A percentile compares a stretch with the other conserved stretches of the same genome.
These are phyloP conservation scores for Chrysochloris asiatica DNA, from an alignment of 2,113 vertebrate species.

Conservation along the genomic window DNA sequence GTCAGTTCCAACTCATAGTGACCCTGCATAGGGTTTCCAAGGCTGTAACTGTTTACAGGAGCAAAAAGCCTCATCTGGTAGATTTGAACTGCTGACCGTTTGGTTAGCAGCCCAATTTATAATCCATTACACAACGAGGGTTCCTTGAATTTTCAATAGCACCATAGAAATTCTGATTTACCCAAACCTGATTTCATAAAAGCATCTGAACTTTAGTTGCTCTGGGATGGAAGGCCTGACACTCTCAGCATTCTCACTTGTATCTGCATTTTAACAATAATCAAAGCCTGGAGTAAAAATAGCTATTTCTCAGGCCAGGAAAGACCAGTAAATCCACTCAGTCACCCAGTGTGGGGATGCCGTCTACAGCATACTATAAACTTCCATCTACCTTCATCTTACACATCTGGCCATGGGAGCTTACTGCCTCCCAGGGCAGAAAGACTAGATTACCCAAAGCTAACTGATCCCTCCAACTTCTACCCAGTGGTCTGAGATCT, in stretches of 20 bases:
- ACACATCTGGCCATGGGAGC: background rate
- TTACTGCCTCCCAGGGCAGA: background rate
- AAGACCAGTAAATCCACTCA: background rate
- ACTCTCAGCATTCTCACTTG: background rate
- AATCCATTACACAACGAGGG: no score
- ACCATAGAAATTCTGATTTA: background rate
- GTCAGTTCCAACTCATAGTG: no score
- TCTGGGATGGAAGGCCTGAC: background rate
- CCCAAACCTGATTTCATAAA: background rate
- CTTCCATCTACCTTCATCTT: background rate
- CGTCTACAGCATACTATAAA: fast-evolving
- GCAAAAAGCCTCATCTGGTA: no score
- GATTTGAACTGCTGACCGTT: no score
- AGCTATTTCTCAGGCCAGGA: background rate
- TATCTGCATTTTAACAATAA: background rate
- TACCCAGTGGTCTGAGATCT: background rate
- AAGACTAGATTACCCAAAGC: background rate
- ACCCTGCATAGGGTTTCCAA: no score
- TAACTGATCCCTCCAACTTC: fast-evolving
- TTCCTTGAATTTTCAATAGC: background rate
- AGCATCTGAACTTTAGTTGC: background rate
- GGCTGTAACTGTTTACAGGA: no score
- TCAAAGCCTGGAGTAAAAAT: background rate
- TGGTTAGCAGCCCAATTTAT: no score
- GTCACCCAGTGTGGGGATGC: background rate